Evolutionary conservation across 2,888 invertebrate genomes (phyloP).

Genomic region (Andricus curvator): DNA sequence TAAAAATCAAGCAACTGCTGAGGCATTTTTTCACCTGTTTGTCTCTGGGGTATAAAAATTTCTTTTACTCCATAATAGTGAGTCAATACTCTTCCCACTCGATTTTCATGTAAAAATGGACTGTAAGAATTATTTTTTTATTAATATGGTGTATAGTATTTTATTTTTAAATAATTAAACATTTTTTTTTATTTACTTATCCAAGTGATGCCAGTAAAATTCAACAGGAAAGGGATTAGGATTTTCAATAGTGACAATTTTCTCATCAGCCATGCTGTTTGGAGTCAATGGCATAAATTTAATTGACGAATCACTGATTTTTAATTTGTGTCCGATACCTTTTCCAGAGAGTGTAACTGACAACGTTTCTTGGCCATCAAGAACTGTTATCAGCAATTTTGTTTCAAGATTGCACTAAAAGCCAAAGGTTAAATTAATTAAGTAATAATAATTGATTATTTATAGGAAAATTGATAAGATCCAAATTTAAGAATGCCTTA

Average conservation of each 20-base stretch:
- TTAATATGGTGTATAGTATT: background rate
- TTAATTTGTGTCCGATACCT: constrained; percentile 80
- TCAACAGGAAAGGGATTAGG: constrained; percentile 84
- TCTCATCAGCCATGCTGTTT: constrained; percentile 81
- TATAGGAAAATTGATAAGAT: no score
- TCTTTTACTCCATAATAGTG: constrained; percentile 74
- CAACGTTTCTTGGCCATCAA: constrained; percentile 80
- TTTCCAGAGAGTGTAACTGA: constrained; percentile 79
- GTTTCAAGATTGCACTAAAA: constrained; percentile 73
- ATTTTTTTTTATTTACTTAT: constrained; percentile 79
- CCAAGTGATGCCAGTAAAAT: constrained; percentile 84
- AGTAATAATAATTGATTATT: no score
- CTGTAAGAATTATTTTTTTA: constrained; percentile 60
- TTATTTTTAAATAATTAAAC: background rate
- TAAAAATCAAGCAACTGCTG: constrained; percentile 67
- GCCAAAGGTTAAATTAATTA: background rate
- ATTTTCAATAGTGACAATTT: constrained; percentile 83
- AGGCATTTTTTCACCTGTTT: constrained; percentile 72
- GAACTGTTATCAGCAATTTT: constrained; percentile 75
- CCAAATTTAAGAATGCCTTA: no score
- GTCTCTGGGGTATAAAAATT: constrained; percentile 74
- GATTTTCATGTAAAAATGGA: constrained; percentile 71
- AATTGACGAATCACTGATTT: constrained; percentile 79
- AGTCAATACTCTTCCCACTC: constrained; percentile 68
- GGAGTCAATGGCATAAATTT: constrained; percentile 84